These are phyloP conservation scores for Stomatorhinus walkeri DNA, from an alignment of 2,797 vertebrate genomes.

Conservation along the genomic window DNA sequence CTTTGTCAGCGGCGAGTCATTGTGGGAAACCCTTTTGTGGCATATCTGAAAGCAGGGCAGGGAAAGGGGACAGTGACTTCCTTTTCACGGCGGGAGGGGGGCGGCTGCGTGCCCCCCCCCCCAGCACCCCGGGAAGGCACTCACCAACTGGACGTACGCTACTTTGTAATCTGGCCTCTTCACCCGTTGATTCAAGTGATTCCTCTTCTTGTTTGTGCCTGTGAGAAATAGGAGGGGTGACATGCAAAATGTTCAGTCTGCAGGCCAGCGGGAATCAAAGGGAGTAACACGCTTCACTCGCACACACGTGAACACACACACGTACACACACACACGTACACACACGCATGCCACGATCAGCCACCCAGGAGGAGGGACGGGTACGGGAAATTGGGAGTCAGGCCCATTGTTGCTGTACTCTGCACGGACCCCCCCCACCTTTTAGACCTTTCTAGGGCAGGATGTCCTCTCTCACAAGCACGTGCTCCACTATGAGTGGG, in stretches of 20 bases:
- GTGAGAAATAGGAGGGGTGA: conserved; percentile 15
- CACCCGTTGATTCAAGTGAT: conserved; percentile 75
- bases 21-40: conserved; percentile 11
- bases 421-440: background rate
- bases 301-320: background rate
- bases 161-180: conserved; percentile 92
- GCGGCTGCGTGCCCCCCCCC: background rate
- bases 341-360: background rate
- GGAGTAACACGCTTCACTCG: background rate
- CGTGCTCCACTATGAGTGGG: background rate
- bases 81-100: background rate
- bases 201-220: conserved; percentile 77
- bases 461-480: background rate
- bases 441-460: background rate
- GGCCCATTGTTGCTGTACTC: background rate
- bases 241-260: too few relatives aligned
- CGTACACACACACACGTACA: background rate
- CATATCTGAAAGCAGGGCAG: background rate
- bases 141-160: conserved; percentile 92
- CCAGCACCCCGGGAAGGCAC: conserved; percentile 36
- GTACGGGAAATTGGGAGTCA: background rate
- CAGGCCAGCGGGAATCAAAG: background rate
- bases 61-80: background rate
- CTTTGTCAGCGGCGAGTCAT: background rate
- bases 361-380: background rate